A percentile compares a stretch with the other conserved stretches of the same genome.
Evolutionary conservation across 2,888 invertebrate genomes (phyloP).

Genomic region (Brassicogethes aeneus): DNA sequence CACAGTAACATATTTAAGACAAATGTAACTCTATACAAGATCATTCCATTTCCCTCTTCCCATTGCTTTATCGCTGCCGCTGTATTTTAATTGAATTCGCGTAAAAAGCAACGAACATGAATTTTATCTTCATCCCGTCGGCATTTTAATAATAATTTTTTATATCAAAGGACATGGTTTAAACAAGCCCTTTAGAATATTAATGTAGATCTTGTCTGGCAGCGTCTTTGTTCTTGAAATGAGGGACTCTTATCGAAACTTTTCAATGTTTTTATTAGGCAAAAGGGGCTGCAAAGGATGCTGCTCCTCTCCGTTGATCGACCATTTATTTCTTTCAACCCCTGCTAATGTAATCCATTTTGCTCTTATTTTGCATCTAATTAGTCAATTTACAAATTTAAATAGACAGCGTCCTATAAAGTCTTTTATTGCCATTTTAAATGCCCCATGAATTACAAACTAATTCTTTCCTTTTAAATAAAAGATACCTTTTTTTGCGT

Average conservation of each 20-base stretch:
- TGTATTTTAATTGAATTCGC: no score
- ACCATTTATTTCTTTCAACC: constrained; percentile 24
- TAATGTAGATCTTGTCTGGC: constrained; percentile 36
- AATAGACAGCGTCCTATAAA: background rate
- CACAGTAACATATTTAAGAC: background rate
- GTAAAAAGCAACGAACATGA: no score
- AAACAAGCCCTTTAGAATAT: constrained; percentile 31
- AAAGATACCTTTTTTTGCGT: no score
- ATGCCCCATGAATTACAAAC: no score
- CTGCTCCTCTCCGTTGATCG: constrained; percentile 5
- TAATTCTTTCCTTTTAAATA: no score
- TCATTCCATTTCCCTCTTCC: background rate
- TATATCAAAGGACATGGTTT: constrained; percentile 28
- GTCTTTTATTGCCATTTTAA: background rate
- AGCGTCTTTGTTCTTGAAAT: constrained; percentile 38
- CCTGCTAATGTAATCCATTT: constrained; percentile 25
- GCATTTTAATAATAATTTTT: constrained; percentile 40
- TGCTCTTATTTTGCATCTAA: constrained; percentile 30
- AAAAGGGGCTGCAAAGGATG: constrained; percentile 17
- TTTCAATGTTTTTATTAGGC: constrained; percentile 36
- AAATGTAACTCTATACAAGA: background rate
- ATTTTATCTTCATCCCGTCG: no score
- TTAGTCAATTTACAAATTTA: constrained; percentile 30
- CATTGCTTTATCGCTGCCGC: no score
- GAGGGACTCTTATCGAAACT: constrained; percentile 35